Base-by-base conservation (phyloP, 2,888 invertebrate genomes). In the Temnothorax ravouxi region DNA sequence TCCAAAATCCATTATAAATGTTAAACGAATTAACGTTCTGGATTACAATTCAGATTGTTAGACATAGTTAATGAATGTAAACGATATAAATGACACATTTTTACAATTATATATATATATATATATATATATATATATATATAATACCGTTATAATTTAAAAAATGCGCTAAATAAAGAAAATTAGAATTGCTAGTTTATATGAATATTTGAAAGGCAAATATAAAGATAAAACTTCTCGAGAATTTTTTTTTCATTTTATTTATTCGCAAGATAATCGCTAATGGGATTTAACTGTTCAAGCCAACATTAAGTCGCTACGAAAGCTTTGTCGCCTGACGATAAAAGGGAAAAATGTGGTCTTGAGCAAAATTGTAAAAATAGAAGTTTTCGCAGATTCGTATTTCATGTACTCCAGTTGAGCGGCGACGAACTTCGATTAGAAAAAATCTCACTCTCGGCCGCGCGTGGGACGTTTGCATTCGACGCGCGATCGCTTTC, bases 381-480 rank as follows among this genome's bases (percentile, higher is more conserved):
- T 13, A 18, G n/a, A 77, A 44, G 25, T 71, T 77, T 54, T 21
- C 41, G n/a, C 38, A 15, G 13, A 77, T 41, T 41, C 44, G 29
- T 54, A 44, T 41, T 29, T 56, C 41, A 47, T 29, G 71, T 41
- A 50, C 11, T 54, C 21, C 47, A 44, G 15, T 71, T 44, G 13
- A 15, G n/a, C 21, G 41, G 29, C 44, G 41, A 50, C 67, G 11
- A 77, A 77, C 29, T 77, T 77, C 54, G 54, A 56, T 77, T 54
- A 71, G 52, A 54, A 54, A n/a, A 77, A 77, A 77, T 77, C 71
- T 54, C 72, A 29, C 77, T 71, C 54, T 67, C 54, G 54, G 41
- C 41, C 71, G 29, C 29, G 29, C 29, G 47, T 47, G 29, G 38
- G 34, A 64, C 38, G 29, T 54, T 71, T 54, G 41, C 41, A 71